phyloP scores from a whole-genome alignment of 2,113 vertebrate genomes.

The Lampris incognitus region DNA sequence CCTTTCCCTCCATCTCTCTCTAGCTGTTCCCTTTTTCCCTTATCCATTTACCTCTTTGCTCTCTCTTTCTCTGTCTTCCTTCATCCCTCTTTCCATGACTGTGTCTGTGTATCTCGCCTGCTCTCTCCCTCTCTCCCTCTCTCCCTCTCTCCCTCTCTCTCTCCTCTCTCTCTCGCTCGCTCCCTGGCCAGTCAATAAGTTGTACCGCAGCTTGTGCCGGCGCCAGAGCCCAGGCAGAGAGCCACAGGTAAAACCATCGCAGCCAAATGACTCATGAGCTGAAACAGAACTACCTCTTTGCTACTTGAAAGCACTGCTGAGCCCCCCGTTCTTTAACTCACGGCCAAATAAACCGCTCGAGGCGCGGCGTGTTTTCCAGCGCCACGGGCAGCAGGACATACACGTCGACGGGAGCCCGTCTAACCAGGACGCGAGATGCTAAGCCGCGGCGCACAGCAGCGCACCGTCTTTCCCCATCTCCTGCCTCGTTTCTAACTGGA shows the following conservation, averaged over 20 bases:
- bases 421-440: slow-evolving; percentile 46
- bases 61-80: not conserved
- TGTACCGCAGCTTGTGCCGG: slow-evolving; percentile 43
- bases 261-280: slow-evolving; percentile 57
- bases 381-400: slow-evolving; percentile 42
- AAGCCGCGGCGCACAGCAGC: slow-evolving; percentile 31
- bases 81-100: not conserved
- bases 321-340: slow-evolving; percentile 37
- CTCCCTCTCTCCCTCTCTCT: slow-evolving; percentile 4
- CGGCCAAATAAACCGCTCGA: slow-evolving; percentile 35
- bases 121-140: slow-evolving; percentile 9
- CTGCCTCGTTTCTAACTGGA: no score
- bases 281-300: slow-evolving; percentile 62
- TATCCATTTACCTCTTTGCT: not conserved
- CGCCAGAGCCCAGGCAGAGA: slow-evolving; percentile 52
- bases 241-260: slow-evolving; percentile 60
- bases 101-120: not conserved
- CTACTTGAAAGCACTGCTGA: slow-evolving; percentile 30
- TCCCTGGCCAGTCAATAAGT: slow-evolving; percentile 47
- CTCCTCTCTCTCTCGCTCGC: not conserved
- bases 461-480: no score
- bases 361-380: slow-evolving; percentile 30
- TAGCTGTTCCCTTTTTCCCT: not conserved
- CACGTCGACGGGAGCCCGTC: slow-evolving; percentile 45
- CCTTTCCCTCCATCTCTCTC: slow-evolving; percentile 1